Base-by-base conservation (phyloP, 2,888 invertebrate genomes). In the Tinea pellionella region DNA sequence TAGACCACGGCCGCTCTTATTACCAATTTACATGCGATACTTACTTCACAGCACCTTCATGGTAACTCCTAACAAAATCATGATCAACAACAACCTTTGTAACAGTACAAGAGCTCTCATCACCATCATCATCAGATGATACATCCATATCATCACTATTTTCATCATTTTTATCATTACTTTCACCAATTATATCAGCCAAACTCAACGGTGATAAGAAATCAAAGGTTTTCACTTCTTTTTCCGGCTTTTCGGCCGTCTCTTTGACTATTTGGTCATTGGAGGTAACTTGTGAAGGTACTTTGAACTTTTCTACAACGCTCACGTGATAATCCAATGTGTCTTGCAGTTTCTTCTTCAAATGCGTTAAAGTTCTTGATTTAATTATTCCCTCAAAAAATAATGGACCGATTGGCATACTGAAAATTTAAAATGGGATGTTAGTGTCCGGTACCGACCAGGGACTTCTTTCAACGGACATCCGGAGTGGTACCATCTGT, bases 361-460 rank as follows among this genome's bases (percentile, higher is more conserved):
- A 69, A 61, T 80, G 78, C 0, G 66, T 59, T 1, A 86, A 65
- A 0, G 74, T 71, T 1, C 83, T 73, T 0, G 86, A 77, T 63
- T 88, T 88, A 11, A 80, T 70, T 13, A 87, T 61, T 0, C 88
- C 88, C 64, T 80, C 79, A 69, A 83, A 88, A 73, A 85, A 84
- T 18, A 86, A 63, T 0, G 83, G 81, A 0, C 88, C 88, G 0
- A 83, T 67, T 0, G 83, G 77, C n/a, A 74, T 66, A 0, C 18
- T 24, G 18, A 47, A 47, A 47, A 24, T 24, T 24, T 2, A 47
- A 47, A n/a, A 47, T 16, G 37, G 9, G 9, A 37, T 9, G 24
- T 24, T 24, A 24, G 24, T 24, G 6, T 3, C 2, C 24, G 6
- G 24, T 24, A 3, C 24, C 24, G n/a, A n/a, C n/a, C n/a, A n/a